Base-by-base conservation (phyloP, 2,888 invertebrate species). In the Eristalis intricaria region DNA sequence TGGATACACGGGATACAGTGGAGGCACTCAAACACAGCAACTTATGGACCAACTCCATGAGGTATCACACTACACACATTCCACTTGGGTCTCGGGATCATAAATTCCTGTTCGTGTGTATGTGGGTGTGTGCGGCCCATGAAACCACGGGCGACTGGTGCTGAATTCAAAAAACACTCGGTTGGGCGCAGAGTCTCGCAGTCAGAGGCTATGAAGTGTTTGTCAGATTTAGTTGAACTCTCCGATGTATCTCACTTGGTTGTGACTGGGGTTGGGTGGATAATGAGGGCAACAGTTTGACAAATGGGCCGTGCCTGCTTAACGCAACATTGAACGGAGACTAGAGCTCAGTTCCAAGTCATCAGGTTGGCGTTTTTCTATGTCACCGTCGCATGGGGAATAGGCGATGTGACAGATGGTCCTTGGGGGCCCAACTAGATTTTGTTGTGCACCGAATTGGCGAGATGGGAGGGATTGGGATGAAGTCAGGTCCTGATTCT, bases 31-130 rank as follows among this genome's bases (percentile, higher is more conserved):
- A 66, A 60, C 66, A 29, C 58, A 19, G 40, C 40, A n/a, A 23
- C 64, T 2, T 13, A 13, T 65, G 22, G 19, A 22, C 22, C 43
- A 40, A n/a, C 19, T 65, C 19, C 19, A 65, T 65, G 38, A 19
- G 22, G 64, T 38, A 69, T 64, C 78, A 13, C 78, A 13, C 64
- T 11, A 13, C 56, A 35, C 22, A 38, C 10, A 40, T 56, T 4
- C 19, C 13, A 38, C 13, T 38, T 38, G 13, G 38, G 38, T 38
- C 13, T 13, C 38, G 26, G 61, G 23, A 77, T 77, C 76, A 69
- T 68, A 77, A 68, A 77, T 77, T 69, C 4, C 19, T 60, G 22
- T 23, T 43, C 11, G 43, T 19, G 7, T 68, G 40, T n/a, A 22
- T 19, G 35, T 58, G 13, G 4, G 32, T 19, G 5, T 29, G 50